Evolutionary conservation across 2,888 invertebrate genomes (phyloP), one percentile per base, ranked within the genome.

Genomic region (Portevinia maculata): DNA sequence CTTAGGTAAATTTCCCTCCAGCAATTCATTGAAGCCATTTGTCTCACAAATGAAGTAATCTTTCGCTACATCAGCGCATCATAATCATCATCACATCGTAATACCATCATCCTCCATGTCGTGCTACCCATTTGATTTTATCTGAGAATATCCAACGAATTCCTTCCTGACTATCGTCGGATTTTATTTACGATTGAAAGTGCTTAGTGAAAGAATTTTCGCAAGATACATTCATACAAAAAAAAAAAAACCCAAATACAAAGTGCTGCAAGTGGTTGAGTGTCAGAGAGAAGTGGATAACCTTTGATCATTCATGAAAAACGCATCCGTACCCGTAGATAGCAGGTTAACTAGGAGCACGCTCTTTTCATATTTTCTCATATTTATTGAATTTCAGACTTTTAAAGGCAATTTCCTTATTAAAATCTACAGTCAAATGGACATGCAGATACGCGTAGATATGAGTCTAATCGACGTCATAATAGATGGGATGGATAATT

Each of bases 241-340:
- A n/a, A 48, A 67, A 28, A 71, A 9, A 60, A 21, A 15, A 59
- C 32, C 34, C 52, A 44, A 34, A 24, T 8, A 44, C 28, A 41
- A 34, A 30, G 19, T 39, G 30, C 30, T 65, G 34, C 57, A 67
- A 53, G 60, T 73, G 65, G 32, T 41, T 39, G 53, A 21, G 76
- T 70, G 70, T 64, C 81, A 76, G 59, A 46, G 76, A 70, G 52
- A 59, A 70, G 81, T 76, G 75, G 70, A 44, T 75, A 59, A 75
- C 69, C 64, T 70, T n/a, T 28, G 62, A 28, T 64, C 64, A 59
- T 24, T 8, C 11, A 41, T 11, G 3, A 0, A 8, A 55, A 60
- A 69, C 53, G 65, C 65, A 65, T 71, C 52, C 13, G 71, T 44
- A 41, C 8, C 17, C 11, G 1, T 24, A 13, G 30, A 34, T 37